Evolutionary conservation across 2,888 invertebrate genomes (phyloP).

Genomic region (Nesidiocoris tenuis): DNA sequence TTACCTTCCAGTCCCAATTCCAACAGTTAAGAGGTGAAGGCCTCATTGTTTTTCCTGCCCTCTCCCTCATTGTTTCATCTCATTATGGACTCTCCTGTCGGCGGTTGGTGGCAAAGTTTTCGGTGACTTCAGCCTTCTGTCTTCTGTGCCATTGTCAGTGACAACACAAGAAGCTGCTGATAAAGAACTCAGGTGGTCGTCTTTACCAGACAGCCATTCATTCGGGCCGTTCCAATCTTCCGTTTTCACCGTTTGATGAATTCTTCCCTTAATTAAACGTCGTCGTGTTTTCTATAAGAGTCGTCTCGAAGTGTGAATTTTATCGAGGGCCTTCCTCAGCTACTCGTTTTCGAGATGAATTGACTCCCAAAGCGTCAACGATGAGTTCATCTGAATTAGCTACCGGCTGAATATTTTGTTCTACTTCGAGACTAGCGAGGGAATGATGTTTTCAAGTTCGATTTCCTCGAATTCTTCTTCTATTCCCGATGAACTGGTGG

Average conservation of each 20-base stretch:
- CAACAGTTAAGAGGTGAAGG: slow-evolving; percentile 1
- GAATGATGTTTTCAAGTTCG: no score
- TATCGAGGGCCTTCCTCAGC: slow-evolving; percentile 9
- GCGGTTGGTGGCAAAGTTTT: slow-evolving; percentile 41
- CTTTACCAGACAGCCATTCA: neutral
- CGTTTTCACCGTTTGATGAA: slow-evolving; percentile 39
- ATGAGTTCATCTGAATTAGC: no score
- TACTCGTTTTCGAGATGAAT: neutral
- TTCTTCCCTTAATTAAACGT: slow-evolving; percentile 45
- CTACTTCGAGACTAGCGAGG: no score
- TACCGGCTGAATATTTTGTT: no score
- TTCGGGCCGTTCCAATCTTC: slow-evolving; percentile 16
- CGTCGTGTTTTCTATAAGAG: slow-evolving; percentile 33
- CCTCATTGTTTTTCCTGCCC: slow-evolving; percentile 44
- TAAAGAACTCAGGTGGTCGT: slow-evolving; percentile 39
- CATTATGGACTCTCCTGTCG: slow-evolving; percentile 32
- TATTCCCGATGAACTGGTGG: no score
- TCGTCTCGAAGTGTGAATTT: slow-evolving; percentile 13
- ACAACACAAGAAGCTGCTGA: slow-evolving; percentile 30
- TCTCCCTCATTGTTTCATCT: slow-evolving; percentile 45
- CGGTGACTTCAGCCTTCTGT: slow-evolving; percentile 11
- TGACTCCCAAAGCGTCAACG: no score
- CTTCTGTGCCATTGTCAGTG: slow-evolving; percentile 38
- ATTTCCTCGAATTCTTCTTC: no score
- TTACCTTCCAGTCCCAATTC: neutral